Evolutionary conservation across 2,888 invertebrate species (phyloP).

Genomic region (Acrocyrtus sp.): DNA sequence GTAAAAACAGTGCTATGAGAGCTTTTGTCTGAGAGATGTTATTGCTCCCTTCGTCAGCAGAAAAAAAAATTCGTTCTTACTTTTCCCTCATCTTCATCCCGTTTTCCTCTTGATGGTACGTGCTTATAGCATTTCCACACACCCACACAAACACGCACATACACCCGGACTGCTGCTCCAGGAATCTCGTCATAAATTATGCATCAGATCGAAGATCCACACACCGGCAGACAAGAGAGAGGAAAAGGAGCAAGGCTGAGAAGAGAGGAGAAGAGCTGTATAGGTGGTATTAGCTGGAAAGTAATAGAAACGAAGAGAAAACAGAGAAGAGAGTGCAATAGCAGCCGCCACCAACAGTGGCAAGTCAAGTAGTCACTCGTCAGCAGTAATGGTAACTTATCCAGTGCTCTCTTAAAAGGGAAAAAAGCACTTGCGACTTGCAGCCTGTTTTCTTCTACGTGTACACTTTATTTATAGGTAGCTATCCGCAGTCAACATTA

Average conservation of each 20-base stretch:
- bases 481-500: too few relatives aligned
- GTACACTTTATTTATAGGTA: too few relatives aligned
- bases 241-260: conserved; percentile 1
- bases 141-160: not conserved
- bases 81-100: conserved; percentile 1
- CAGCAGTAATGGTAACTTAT: conserved; percentile 33
- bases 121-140: conserved; percentile 34
- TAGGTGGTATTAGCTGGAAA: not conserved
- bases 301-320: conserved; percentile 1
- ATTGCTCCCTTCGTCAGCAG: conserved; percentile 3
- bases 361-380: conserved; percentile 46
- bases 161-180: conserved; percentile 12
- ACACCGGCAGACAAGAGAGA: not conserved
- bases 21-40: conserved; percentile 32
- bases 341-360: conserved; percentile 10
- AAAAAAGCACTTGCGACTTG: too few relatives aligned
- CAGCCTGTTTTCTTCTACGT: too few relatives aligned
- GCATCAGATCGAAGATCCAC: conserved; percentile 57
- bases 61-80: conserved; percentile 10
- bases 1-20: conserved; percentile 23
- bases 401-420: too few relatives aligned
- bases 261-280: not conserved
- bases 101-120: conserved; percentile 28
- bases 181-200: conserved; percentile 57
- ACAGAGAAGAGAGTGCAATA: not conserved